A percentile compares a stretch with the other conserved stretches of the same genome.
phyloP scores from a whole-genome alignment of 2,888 invertebrate species.

The Mactromeris polynyma region DNA sequence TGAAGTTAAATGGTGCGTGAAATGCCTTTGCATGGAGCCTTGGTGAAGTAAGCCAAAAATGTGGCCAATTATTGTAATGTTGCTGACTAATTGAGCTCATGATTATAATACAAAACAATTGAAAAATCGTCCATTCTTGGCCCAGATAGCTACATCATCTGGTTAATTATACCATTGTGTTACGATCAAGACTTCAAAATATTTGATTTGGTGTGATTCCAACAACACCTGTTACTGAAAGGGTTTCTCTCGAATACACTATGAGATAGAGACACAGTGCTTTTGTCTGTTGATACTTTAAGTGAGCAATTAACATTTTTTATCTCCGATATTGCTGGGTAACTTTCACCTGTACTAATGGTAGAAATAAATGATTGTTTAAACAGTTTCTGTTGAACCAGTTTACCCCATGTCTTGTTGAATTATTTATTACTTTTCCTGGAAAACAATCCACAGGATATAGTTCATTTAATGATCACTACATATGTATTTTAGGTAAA shows the following conservation, averaged over 20 bases:
- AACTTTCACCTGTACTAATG: constrained; percentile 10
- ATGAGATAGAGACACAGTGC: neutral
- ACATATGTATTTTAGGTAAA: constrained; percentile 23
- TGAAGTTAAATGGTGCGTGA: neutral
- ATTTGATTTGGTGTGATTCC: constrained; percentile 9
- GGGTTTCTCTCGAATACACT: neutral
- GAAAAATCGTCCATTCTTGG: constrained; percentile 2
- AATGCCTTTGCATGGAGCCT: neutral
- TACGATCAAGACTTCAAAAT: constrained; percentile 6
- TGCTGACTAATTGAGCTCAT: constrained; percentile 20
- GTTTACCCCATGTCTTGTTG: neutral
- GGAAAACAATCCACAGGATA: neutral
- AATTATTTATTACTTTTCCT: neutral
- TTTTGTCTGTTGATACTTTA: neutral
- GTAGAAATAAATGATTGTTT: constrained; percentile 3
- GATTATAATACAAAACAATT: constrained; percentile 13
- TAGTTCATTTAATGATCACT: constrained; percentile 9
- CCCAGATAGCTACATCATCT: neutral
- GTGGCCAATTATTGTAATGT: constrained; percentile 6
- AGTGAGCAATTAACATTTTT: neutral
- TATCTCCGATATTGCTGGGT: neutral
- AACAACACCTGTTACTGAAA: neutral
- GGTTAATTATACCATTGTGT: constrained; percentile 10
- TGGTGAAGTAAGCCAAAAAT: neutral
- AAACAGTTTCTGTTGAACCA: constrained; percentile 13